Evolutionary conservation across 1,140 invertebrate species (phyloP).

Genomic region (Hycleus cichorii): DNA sequence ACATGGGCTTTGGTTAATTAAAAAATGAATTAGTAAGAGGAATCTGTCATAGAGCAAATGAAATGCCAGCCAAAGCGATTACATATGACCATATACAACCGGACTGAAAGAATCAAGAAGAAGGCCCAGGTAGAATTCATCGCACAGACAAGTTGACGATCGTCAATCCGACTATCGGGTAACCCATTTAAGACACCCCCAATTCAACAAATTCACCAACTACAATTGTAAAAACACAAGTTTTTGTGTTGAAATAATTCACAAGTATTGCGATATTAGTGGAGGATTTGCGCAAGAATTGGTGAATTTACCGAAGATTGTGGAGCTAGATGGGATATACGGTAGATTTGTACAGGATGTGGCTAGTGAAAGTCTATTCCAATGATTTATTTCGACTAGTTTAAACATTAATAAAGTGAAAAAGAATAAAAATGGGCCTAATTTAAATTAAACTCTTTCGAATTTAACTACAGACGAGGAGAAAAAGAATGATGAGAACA

Average conservation of each 20-base stretch:
- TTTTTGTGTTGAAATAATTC: neutral
- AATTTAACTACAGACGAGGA: no score
- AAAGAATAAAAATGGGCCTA: no score
- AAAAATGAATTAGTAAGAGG: constrained; percentile 39
- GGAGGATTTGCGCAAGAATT: no score
- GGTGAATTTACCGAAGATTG: no score
- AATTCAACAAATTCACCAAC: neutral
- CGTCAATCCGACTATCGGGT: neutral
- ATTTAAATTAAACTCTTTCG: no score
- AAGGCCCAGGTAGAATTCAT: constrained; percentile 23
- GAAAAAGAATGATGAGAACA: no score
- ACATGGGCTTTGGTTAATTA: constrained; percentile 28
- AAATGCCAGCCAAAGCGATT: constrained; percentile 33
- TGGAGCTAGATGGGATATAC: no score
- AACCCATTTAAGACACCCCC: neutral
- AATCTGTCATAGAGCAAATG: constrained; percentile 38
- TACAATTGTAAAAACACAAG: neutral
- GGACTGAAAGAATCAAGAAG: neutral
- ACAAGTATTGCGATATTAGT: no score
- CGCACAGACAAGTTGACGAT: constrained; percentile 23
- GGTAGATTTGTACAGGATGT: no score
- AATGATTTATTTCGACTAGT: no score
- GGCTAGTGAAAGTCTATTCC: no score
- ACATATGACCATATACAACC: constrained; percentile 20
- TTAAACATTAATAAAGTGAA: no score